Evolutionary conservation across 2,113 vertebrate genomes (phyloP), one percentile per base, ranked within the genome.

Genomic region (Clarias gariepinus): DNA sequence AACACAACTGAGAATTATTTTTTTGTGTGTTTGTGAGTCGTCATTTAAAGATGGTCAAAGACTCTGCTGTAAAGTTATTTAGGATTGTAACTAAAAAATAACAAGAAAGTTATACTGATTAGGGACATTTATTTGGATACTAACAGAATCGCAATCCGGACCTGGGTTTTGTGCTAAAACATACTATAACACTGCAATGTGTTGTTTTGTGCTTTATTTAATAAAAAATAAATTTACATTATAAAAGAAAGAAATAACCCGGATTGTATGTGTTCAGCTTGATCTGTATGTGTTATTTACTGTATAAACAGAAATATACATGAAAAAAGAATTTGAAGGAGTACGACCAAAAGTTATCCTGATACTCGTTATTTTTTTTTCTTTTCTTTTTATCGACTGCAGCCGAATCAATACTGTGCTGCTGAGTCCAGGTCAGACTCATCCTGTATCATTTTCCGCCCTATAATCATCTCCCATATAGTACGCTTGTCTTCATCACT

Each of bases 351-450:
- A 30, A 79, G 3, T 2, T 2, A 58, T 30, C 19, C 28, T 58
- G 53, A 79, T 79, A 33, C 77, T 58, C 19, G 2, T 58, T 83
- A 16, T 58, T 68, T 71, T 71, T 63, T 73, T 63, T 84, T 30
- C 21, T 71, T 63, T 30, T 36, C 73, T 79, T 25, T 53, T 63
- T 92, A 88, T 93, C 88, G 89, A 93, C 87, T 87, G 88, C 87
- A 83, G 85, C 83, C 90, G 90, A 94, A 94, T 95, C 93, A 93
- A 95, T 95, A 93, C 33, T 80, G 68, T 87, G 91, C 87, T 83
- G 88, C 89, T 90, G 90, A 92, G 93, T 94, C 82, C 93, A 93
- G 93, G 92, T 93, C 92, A 92, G 87, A 76, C 66, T 87, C 83
- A 90, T 90, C 88, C 88, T 89, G 85, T 87, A 85, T 88, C 79